Percentiles rank a stretch among this genome's conserved stretches.
Evolutionary conservation across 2,113 vertebrate genomes (phyloP).

Genomic region (Raja brachyura): DNA sequence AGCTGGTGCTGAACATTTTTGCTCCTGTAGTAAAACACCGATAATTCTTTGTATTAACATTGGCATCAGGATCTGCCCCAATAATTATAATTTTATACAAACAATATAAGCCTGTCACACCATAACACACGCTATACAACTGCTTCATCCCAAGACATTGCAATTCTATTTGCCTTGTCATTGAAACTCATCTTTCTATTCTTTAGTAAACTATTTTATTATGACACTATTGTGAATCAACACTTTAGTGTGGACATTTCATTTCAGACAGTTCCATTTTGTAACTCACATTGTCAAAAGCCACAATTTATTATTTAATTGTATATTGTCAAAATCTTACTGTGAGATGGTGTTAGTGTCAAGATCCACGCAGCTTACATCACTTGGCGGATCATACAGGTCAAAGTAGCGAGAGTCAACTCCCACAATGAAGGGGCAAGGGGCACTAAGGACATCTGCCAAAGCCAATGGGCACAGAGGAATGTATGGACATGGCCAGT

Average conservation of each 20-base stretch:
- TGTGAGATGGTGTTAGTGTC: slow-evolving; percentile 98
- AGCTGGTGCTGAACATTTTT: too few relatives aligned
- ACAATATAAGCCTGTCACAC: not conserved
- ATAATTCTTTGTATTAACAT: too few relatives aligned
- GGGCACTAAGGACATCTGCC: slow-evolving; percentile 90
- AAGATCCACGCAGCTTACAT: slow-evolving; percentile 94
- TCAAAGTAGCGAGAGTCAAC: slow-evolving; percentile 98
- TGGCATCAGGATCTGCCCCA: not conserved
- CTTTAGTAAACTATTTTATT: not conserved
- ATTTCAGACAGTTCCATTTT: not conserved
- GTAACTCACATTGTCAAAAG: not conserved
- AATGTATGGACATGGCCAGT: slow-evolving; percentile 96
- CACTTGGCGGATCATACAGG: slow-evolving; percentile 87
- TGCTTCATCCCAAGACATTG: not conserved
- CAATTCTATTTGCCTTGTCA: not conserved
- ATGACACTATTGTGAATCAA: not conserved
- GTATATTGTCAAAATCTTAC: slow-evolving; percentile 65
- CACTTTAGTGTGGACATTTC: not conserved
- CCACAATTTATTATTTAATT: not conserved
- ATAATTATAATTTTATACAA: not conserved
- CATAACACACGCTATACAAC: not conserved
- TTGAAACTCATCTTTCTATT: not conserved
- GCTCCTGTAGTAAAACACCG: too few relatives aligned
- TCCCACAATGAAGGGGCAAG: slow-evolving; percentile 94
- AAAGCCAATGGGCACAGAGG: slow-evolving; percentile 91